Conservation (phyloP, 2,797 vertebrate species). For the Poeciliopsis turneri region DNA sequence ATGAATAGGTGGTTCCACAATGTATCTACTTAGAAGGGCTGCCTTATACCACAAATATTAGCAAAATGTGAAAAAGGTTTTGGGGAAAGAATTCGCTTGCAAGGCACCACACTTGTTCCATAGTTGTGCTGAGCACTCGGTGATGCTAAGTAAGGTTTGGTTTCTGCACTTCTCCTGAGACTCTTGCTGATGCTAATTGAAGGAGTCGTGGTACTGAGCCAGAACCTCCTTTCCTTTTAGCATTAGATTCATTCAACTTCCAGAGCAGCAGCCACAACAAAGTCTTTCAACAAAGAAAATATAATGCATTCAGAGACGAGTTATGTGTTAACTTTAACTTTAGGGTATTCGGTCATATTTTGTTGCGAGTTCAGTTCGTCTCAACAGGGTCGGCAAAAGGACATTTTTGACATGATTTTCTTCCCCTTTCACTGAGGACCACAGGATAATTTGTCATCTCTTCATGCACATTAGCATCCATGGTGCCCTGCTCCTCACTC, state of each 20-base stretch:
- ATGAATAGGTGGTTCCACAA: background rate
- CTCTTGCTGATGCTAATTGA: background rate
- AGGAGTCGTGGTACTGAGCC: background rate
- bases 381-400: conserved; percentile 12
- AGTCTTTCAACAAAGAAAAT: background rate
- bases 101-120: background rate
- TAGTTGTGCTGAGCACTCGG: background rate
- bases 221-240: background rate
- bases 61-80: background rate
- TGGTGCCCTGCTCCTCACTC: conserved; percentile 41
- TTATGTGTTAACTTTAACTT: conserved; percentile 16
- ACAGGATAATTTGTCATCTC: conserved; percentile 70
- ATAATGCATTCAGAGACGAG: background rate
- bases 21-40: background rate
- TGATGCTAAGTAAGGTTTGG: background rate
- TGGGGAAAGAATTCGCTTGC: background rate
- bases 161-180: background rate
- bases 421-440: conserved; percentile 39
- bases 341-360: conserved; percentile 12
- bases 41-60: background rate
- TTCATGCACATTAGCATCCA: conserved; percentile 65
- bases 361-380: conserved; percentile 10
- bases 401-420: conserved; percentile 26
- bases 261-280: too few species aligned
- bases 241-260: background rate